These are phyloP conservation scores for Reticulitermes speratus DNA, from an alignment of 1,140 invertebrate species.

Conservation along the genomic window DNA sequence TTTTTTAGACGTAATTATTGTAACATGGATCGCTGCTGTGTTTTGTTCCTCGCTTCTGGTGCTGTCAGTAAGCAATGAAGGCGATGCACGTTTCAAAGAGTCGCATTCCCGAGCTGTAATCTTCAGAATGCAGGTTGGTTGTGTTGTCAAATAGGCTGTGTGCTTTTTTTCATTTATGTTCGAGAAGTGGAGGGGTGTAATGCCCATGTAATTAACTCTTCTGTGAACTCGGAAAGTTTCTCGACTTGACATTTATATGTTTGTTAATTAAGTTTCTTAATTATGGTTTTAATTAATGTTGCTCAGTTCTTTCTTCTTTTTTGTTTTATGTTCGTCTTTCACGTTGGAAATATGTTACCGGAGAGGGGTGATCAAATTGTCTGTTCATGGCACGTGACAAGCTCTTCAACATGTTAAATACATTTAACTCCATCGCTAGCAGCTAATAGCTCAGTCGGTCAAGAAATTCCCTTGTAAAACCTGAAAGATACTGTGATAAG, in stretches of 20 bases:
- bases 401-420: background rate
- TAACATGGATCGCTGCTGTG: too few species aligned
- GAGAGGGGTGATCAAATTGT: background rate
- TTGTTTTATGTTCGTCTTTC: background rate
- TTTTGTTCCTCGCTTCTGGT: too few species aligned
- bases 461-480: too few species aligned
- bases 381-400: background rate
- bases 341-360: background rate
- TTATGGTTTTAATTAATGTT: constrained; percentile 11
- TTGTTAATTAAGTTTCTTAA: constrained; percentile 15
- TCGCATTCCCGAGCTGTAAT: too few species aligned
- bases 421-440: background rate
- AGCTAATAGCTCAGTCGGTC: too few species aligned
- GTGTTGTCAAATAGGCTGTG: too few species aligned
- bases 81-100: too few species aligned
- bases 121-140: too few species aligned
- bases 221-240: background rate
- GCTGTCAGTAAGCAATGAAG: too few species aligned
- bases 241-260: background rate
- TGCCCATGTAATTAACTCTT: constrained; percentile 9
- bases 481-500: too few species aligned
- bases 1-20: too few species aligned
- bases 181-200: background rate
- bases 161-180: too few species aligned
- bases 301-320: background rate